Base-by-base conservation (phyloP, 2,797 vertebrate species). In the Sebastes minor region DNA sequence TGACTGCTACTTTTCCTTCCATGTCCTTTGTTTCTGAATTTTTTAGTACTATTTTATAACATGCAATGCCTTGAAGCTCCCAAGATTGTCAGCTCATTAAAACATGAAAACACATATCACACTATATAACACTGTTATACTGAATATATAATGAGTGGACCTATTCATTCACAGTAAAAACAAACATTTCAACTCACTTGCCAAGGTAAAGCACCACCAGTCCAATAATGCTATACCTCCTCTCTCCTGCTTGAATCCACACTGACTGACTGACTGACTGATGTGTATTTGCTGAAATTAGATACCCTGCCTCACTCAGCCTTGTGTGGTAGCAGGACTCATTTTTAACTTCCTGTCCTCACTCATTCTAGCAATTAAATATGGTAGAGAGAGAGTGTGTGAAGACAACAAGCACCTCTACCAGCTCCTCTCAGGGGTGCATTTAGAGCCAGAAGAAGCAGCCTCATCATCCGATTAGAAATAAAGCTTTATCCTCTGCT, bases 381-480 rank as follows among this genome's bases (percentile, higher is more conserved):
- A 55, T 18, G 18, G 35, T 38, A 38, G 25, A 53, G 13, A 46
- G 49, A 18, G 28, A n/a, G 22, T n/a, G 23, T 12, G 57, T 14
- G 12, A 69, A 73, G 72, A 60, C 64, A 76, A 61, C 55, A 22
- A 11, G 55, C 61, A 49, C 59, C 70, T 63, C 27, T 46, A 16
- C 8, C 20, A 9, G 10, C 30, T 52, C 55, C 46, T 61, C 23
- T 18, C 16, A n/a, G 32, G 64, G 64, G 52, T 76, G 84, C 64
- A 33, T 59, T 68, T 20, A 25, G 82, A 42, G 64, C 71, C 60
- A 65, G 80, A 64, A 82, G 61, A 25, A 76, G 81, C 38, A 69
- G 71, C 78, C 81, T 93, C 88, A 90, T 90, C 84, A 90, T 90
- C 86, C 85, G 89, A 93, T 92, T 90, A 91, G 33, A 81, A 62